Evolutionary conservation across 2,888 invertebrate species (phyloP), one percentile per base, ranked within the genome.

Genomic region (Melipona bicolor): DNA sequence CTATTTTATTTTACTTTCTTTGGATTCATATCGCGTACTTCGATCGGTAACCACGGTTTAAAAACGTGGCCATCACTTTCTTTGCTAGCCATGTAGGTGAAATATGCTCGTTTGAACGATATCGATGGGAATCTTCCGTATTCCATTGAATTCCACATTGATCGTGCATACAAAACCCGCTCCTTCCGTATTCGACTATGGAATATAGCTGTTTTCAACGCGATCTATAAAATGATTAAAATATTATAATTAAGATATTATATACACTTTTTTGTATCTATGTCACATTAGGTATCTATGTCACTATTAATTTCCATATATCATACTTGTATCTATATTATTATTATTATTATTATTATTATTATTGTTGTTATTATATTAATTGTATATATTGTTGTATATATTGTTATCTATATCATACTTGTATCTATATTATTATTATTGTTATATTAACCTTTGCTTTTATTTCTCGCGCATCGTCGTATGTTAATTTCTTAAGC

Each of bases 101-200:
- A 94, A 84, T 89, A 94, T 15, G 92, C 90, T 82, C 84, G 79
- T 70, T 94, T 94, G 72, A 93, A 94, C 3, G 89, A 88, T 3
- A 84, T 36, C 21, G 89, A 88, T 0, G 93, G 93, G 77, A 92
- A 92, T 79, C 90, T 93, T 67, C 90, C 91, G 74, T 89, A 91
- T 56, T 94, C 90, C 92, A 94, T 92, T 0, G 91, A 84, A 52
- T 79, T 84, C 94, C 94, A 94, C 88, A 91, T 88, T 0, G 77
- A 61, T 24, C 89, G 89, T 0, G 92, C 84, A 52, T 88, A 80
- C 21, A 88, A 70, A 11, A 94, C 91, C 24, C 92, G 86, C 15
- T 84, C 71, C 69, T 92, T 90, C 1, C 92, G 90, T 43, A 93
- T 24, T 59, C 89, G 32, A 50, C 90, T 91, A 27, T 90, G 86